Percentiles rank a stretch among this genome's conserved stretches.
Evolutionary conservation across 2,888 invertebrate species (phyloP).

Genomic region (Microctonus brassicae): DNA sequence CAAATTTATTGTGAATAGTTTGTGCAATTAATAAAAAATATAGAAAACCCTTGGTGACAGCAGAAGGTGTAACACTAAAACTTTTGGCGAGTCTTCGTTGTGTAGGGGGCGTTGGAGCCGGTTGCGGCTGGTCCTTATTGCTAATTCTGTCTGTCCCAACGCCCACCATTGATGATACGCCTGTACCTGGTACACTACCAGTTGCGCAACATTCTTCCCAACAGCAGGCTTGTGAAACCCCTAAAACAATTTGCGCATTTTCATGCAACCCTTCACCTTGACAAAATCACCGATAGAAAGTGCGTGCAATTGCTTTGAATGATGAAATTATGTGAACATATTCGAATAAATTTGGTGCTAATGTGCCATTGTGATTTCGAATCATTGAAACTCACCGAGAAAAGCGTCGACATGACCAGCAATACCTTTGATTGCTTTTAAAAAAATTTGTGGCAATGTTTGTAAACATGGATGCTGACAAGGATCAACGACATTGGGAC

Average conservation of each 20-base stretch:
- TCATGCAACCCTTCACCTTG: slow-evolving; percentile 54
- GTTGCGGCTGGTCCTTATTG: slow-evolving; percentile 71
- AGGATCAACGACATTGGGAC: slow-evolving; percentile 86
- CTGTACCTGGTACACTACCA: slow-evolving; percentile 56
- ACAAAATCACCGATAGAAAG: not conserved
- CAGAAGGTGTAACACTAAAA: slow-evolving; percentile 88
- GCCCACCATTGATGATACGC: slow-evolving; percentile 57
- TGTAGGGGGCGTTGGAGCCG: slow-evolving; percentile 85
- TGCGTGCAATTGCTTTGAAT: slow-evolving; percentile 2
- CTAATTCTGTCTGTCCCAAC: slow-evolving; percentile 60
- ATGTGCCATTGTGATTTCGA: not conserved
- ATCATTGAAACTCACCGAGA: slow-evolving; percentile 78
- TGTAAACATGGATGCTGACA: slow-evolving; percentile 91
- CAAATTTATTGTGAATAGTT: not conserved
- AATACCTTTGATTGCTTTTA: slow-evolving; percentile 93
- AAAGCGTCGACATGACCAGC: slow-evolving; percentile 96
- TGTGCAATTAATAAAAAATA: slow-evolving; percentile 22
- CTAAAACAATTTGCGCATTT: slow-evolving; percentile 58
- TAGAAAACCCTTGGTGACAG: slow-evolving; percentile 74
- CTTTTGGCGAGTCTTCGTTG: slow-evolving; percentile 92
- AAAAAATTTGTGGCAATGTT: slow-evolving; percentile 88
- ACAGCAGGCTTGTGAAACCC: slow-evolving; percentile 68
- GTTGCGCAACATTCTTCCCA: slow-evolving; percentile 68
- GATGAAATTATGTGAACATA: not conserved
- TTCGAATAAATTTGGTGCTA: not conserved